Percentiles rank a stretch among this genome's conserved stretches.
phyloP scores from a whole-genome alignment of 2,797 vertebrate species.

The Mormyrus hasselquistii region DNA sequence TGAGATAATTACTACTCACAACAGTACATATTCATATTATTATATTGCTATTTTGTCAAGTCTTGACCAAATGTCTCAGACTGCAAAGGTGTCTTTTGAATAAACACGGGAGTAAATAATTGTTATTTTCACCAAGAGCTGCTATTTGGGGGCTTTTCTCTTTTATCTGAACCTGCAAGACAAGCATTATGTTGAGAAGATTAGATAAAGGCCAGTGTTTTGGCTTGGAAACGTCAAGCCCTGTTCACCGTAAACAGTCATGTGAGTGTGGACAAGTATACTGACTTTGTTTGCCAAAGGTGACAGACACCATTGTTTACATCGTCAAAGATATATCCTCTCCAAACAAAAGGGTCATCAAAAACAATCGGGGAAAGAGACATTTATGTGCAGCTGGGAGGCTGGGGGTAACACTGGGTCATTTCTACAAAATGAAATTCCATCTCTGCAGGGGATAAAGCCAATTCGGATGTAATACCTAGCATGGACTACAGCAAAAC shows the following conservation, averaged over 20 bases:
- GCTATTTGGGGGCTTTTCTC: not conserved
- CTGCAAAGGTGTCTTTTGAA: not conserved
- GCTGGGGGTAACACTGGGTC: conserved; percentile 29
- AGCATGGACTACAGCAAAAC: not conserved
- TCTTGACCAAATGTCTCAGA: not conserved
- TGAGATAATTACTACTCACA: not conserved
- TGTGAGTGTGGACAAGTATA: not conserved
- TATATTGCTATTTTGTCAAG: not conserved
- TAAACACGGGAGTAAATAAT: conserved; percentile 2
- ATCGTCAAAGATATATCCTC: conserved; percentile 4
- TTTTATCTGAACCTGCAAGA: not conserved
- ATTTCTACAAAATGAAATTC: conserved; percentile 8
- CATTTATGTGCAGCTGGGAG: not conserved
- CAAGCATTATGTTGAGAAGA: not conserved
- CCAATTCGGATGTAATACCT: not conserved
- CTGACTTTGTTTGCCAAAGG: conserved; percentile 10
- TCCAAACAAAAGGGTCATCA: not conserved
- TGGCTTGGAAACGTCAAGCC: not conserved
- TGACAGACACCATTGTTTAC: conserved; percentile 6
- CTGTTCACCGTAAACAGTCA: not conserved
- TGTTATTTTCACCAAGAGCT: not conserved
- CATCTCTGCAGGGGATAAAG: not conserved
- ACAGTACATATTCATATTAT: not conserved
- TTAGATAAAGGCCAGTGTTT: conserved; percentile 12
- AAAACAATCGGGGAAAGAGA: not conserved